phyloP scores from a whole-genome alignment of 2,888 invertebrate species.

The Leptopilina drosophilae region DNA sequence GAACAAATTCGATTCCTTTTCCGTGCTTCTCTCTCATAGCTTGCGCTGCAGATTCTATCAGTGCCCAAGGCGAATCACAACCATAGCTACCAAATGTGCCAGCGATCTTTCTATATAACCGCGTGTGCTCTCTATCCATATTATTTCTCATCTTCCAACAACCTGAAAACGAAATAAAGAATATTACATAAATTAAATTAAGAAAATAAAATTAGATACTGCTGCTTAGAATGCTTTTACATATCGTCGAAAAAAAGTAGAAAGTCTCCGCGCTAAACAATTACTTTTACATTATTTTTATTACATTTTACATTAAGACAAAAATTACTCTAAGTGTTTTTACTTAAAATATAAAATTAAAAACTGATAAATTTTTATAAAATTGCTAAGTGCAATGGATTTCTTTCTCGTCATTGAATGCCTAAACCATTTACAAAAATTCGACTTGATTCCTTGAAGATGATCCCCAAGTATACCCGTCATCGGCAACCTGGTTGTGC shows the following conservation, averaged over 20 bases:
- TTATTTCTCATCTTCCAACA: conserved; percentile 82
- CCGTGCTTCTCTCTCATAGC: conserved; percentile 91
- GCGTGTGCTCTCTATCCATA: conserved; percentile 72
- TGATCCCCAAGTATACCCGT: no score
- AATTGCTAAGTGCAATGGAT: no score
- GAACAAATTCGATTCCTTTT: conserved; percentile 93
- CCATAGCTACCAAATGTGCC: conserved; percentile 88
- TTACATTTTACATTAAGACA: no score
- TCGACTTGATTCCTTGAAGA: no score
- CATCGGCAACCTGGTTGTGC: no score
- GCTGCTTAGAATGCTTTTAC: background rate
- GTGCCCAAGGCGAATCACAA: conserved; percentile 93
- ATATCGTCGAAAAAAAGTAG: background rate
- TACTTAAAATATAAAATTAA: no score
- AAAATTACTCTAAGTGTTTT: no score
- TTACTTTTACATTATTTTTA: no score
- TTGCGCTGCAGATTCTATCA: conserved; percentile 91
- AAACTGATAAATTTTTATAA: no score
- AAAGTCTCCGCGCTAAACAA: no score
- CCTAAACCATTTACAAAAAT: no score
- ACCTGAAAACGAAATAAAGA: conserved; percentile 66
- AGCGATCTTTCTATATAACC: conserved; percentile 80
- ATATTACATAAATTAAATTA: background rate
- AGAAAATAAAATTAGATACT: background rate
- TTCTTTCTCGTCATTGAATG: no score